These are phyloP conservation scores for Ciona savignyi DNA, from an alignment of 23 tunicate genomes.

Conservation along the genomic window DNA sequence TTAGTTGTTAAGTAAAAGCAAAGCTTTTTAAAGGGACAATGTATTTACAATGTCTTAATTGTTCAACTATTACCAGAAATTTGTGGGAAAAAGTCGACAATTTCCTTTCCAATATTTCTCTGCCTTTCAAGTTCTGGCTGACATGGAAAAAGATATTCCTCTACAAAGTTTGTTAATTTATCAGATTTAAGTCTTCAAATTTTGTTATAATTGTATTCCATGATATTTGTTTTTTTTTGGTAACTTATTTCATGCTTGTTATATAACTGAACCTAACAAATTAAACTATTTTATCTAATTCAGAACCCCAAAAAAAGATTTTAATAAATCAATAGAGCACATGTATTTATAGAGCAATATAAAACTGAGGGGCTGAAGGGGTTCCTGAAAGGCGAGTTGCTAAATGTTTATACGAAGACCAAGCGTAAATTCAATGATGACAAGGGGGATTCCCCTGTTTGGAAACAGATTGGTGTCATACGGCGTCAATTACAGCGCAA, in stretches of 20 bases:
- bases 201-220: too few relatives aligned
- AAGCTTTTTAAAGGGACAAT: too few relatives aligned
- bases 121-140: conserved; percentile 49
- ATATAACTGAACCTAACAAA: neutral
- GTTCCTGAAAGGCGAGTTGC: neutral
- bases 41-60: too few relatives aligned
- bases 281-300: too few relatives aligned
- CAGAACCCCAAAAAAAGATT: too few relatives aligned
- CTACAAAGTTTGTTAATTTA: too few relatives aligned
- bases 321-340: too few relatives aligned
- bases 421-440: neutral
- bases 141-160: conserved; percentile 31
- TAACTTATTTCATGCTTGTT: neutral
- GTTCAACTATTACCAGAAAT: conserved; percentile 19
- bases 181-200: too few relatives aligned
- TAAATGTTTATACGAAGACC: neutral
- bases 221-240: too few relatives aligned
- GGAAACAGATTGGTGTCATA: neutral
- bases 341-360: neutral
- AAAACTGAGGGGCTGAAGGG: neutral
- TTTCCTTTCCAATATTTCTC: conserved; percentile 62
- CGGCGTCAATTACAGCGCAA: neutral
- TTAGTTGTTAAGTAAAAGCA: too few relatives aligned
- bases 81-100: conserved; percentile 47
- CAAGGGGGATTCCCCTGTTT: neutral